A percentile compares a stretch with the other conserved stretches of the same genome.
phyloP scores from a whole-genome alignment of 2,797 vertebrate genomes.

The Falco naumanni region DNA sequence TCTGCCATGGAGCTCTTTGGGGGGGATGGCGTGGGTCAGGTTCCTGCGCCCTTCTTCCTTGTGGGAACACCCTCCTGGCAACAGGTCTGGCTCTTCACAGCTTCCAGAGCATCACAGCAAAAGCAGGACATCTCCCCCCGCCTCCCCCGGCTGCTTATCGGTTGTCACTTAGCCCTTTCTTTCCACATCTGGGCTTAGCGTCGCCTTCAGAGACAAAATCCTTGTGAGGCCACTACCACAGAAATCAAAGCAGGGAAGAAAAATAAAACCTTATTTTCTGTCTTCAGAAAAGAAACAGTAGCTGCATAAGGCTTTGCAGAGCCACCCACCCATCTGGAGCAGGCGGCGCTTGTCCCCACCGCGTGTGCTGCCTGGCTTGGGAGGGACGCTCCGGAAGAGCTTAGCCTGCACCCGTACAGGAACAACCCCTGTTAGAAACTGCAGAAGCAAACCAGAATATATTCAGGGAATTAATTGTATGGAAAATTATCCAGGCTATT shows the following conservation, averaged over 20 bases:
- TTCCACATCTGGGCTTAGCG: not conserved
- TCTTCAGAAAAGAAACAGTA: not conserved
- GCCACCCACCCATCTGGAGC: not conserved
- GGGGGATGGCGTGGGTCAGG: fast-evolving
- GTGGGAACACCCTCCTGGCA: not conserved
- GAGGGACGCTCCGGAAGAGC: not conserved
- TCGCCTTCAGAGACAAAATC: conserved; percentile 27
- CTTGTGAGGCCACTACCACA: not conserved
- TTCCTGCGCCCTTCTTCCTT: not conserved
- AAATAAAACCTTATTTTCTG: not conserved
- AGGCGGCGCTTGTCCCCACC: fast-evolving
- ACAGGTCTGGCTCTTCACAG: not conserved
- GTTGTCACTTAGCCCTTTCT: not conserved
- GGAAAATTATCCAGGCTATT: conserved; percentile 73
- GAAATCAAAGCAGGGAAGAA: not conserved
- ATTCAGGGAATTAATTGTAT: conserved; percentile 68
- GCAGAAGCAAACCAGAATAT: conserved; percentile 37
- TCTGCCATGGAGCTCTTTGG: not conserved
- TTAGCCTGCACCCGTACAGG: not conserved
- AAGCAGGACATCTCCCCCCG: not conserved
- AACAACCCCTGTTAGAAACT: not conserved
- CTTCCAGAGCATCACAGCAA: not conserved
- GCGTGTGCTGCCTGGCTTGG: not conserved
- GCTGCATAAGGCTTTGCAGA: not conserved
- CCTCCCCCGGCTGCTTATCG: not conserved